phyloP scores from a whole-genome alignment of 2,113 vertebrate genomes.

The Leptosomus discolor region DNA sequence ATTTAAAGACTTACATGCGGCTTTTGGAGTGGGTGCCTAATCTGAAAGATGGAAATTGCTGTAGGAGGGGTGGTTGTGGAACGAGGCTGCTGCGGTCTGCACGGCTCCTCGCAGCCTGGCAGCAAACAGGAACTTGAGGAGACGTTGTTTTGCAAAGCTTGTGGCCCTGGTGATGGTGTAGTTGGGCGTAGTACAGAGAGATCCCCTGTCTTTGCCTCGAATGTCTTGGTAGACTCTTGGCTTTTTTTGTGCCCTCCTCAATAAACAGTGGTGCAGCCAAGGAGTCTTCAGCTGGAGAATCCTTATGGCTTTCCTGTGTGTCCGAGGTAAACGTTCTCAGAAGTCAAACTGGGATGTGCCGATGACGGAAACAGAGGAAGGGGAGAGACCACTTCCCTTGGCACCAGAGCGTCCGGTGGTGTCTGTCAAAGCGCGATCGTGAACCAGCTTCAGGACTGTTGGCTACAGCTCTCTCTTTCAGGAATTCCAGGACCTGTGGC shows the following conservation, averaged over 20 bases:
- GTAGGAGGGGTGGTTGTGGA: background rate
- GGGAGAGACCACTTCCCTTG: background rate
- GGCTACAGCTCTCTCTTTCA: constrained; percentile 18
- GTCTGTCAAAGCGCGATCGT: too few species aligned
- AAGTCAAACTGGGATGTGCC: background rate
- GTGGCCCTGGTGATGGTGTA: background rate
- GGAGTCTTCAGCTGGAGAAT: background rate
- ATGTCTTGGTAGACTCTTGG: background rate
- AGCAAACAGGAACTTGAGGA: background rate
- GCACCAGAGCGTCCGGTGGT: accelerated
- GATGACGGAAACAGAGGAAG: background rate
- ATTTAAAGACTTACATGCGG: accelerated
- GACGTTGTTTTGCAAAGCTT: background rate
- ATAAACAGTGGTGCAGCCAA: background rate
- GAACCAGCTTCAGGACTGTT: background rate
- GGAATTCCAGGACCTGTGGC: constrained; percentile 95
- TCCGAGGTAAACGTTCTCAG: background rate
- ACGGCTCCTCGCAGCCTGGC: background rate
- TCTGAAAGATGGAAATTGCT: background rate
- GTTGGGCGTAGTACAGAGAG: too few species aligned
- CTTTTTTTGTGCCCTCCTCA: background rate
- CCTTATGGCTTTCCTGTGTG: background rate
- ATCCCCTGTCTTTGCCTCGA: background rate
- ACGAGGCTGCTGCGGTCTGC: background rate
- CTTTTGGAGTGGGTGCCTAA: background rate